Percentiles rank a stretch among this genome's conserved stretches.
Conservation (phyloP, 2,888 invertebrate species). For the Epiperipatus broadwayi region DNA sequence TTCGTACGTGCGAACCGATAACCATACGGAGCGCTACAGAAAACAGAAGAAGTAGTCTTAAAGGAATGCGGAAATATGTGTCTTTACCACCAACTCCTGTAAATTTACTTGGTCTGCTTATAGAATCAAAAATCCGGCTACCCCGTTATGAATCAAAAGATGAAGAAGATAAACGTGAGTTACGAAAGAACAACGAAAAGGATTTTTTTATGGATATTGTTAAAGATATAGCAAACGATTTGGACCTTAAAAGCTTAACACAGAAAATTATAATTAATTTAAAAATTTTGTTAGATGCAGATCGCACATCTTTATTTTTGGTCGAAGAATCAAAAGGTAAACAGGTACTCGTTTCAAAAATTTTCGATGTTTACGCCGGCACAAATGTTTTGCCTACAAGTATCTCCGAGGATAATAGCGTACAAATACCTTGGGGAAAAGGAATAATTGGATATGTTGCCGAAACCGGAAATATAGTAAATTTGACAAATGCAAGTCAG, state of each 20-base stretch:
- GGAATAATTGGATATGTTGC: constrained; percentile 35
- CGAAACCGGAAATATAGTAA: constrained; percentile 33
- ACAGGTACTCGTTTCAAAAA: constrained; percentile 32
- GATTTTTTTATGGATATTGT: constrained; percentile 36
- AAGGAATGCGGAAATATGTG: constrained; percentile 35
- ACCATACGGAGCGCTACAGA: too few species aligned
- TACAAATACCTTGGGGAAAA: constrained; percentile 34
- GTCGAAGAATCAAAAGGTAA: constrained; percentile 32
- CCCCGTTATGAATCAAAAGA: constrained; percentile 33
- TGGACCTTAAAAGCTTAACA: constrained; percentile 33
- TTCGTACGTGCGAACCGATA: constrained; percentile 28
- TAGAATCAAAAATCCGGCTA: constrained; percentile 34
- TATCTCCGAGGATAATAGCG: constrained; percentile 29
- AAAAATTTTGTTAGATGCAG: constrained; percentile 32
- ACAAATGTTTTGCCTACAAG: constrained; percentile 30
- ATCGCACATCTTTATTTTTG: constrained; percentile 34
- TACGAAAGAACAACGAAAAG: constrained; percentile 28
- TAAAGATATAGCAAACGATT: constrained; percentile 35
- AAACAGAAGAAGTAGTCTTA: constrained; percentile 32
- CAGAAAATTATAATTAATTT: constrained; percentile 34
- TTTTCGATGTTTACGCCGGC: constrained; percentile 34
- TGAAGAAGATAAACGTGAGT: constrained; percentile 30
- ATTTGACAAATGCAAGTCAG: constrained; percentile 31
- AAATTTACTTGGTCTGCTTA: constrained; percentile 34
- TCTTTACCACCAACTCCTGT: constrained; percentile 35